These are phyloP conservation scores for Acipenser ruthenus DNA, from an alignment of 2,797 vertebrate species.

Conservation along the genomic window DNA sequence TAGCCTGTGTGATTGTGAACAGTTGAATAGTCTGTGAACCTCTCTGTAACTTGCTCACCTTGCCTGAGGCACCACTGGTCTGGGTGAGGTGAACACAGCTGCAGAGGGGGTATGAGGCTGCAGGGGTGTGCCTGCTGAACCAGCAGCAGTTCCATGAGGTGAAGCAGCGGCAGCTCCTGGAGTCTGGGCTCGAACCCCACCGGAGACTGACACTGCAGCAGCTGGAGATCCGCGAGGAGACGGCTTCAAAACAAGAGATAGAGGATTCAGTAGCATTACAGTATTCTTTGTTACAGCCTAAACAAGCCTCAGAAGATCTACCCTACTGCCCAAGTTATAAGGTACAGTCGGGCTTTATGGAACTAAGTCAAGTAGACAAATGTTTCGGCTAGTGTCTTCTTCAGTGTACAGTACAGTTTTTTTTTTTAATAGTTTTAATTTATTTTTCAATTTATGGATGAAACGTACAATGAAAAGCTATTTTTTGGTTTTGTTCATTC, in stretches of 20 bases:
- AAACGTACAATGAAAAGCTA: slow-evolving; percentile 15
- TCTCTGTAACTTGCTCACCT: not conserved
- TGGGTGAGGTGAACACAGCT: slow-evolving; percentile 3
- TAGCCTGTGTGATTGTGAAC: slow-evolving; percentile 2
- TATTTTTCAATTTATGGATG: slow-evolving; percentile 1
- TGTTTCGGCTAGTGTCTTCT: slow-evolving; percentile 31
- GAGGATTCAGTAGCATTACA: not conserved
- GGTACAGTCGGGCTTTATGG: not conserved
- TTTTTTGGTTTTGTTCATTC: slow-evolving; percentile 30
- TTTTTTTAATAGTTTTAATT: not conserved
- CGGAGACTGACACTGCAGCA: slow-evolving; percentile 3
- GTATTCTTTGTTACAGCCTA: not conserved
- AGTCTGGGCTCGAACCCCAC: not conserved
- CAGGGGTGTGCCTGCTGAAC: slow-evolving; percentile 30
- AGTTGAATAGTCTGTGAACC: slow-evolving; percentile 37
- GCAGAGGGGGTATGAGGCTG: slow-evolving; percentile 18
- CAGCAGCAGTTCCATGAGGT: not conserved
- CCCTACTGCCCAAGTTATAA: too few relatives aligned
- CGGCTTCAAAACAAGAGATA: slow-evolving; percentile 26
- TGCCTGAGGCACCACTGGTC: not conserved
- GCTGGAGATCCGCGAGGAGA: slow-evolving; percentile 17
- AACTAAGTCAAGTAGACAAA: not conserved
- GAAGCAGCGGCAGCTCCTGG: slow-evolving; percentile 43
- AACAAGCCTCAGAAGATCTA: too few relatives aligned
- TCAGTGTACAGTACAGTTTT: not conserved